Percentiles rank a stretch among this genome's conserved stretches.
Evolutionary conservation across 2,113 vertebrate species (phyloP).

Genomic region (Syrrhaptes paradoxus): DNA sequence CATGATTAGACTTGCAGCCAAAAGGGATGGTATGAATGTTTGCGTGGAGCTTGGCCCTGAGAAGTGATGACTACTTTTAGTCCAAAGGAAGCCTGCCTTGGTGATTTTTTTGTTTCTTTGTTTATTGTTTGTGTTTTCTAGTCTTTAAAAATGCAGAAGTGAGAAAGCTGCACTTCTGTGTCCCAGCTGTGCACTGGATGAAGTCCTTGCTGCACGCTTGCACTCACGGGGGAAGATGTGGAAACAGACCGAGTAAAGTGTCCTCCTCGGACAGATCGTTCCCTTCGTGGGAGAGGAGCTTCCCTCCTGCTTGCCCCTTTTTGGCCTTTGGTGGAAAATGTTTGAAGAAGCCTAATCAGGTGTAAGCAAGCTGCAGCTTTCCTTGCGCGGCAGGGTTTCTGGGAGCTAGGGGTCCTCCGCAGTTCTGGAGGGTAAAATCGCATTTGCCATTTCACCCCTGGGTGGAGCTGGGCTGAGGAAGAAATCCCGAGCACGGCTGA

Average conservation of each 20-base stretch:
- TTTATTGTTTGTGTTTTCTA: not conserved
- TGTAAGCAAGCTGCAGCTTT: not conserved
- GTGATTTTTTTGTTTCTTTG: not conserved
- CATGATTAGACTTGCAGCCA: not conserved
- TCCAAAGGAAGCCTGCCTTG: not conserved
- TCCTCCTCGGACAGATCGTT: not conserved
- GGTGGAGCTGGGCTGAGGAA: not conserved
- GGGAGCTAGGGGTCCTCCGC: not conserved
- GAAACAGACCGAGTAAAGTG: not conserved
- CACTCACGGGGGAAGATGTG: not conserved
- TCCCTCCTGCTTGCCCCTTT: not conserved
- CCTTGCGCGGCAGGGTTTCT: not conserved
- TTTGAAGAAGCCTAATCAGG: not conserved
- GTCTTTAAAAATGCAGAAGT: not conserved
- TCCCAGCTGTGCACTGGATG: not conserved
- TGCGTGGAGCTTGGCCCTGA: not conserved
- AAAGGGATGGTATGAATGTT: not conserved
- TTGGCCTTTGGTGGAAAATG: not conserved
- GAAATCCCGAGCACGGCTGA: not conserved
- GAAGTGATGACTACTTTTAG: not conserved
- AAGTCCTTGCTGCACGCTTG: not conserved
- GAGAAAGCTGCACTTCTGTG: not conserved
- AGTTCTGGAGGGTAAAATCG: not conserved
- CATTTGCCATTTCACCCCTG: not conserved
- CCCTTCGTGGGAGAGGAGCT: not conserved